Base-by-base conservation (phyloP, 1,140 invertebrate species). In the Heterodera schachtii region DNA sequence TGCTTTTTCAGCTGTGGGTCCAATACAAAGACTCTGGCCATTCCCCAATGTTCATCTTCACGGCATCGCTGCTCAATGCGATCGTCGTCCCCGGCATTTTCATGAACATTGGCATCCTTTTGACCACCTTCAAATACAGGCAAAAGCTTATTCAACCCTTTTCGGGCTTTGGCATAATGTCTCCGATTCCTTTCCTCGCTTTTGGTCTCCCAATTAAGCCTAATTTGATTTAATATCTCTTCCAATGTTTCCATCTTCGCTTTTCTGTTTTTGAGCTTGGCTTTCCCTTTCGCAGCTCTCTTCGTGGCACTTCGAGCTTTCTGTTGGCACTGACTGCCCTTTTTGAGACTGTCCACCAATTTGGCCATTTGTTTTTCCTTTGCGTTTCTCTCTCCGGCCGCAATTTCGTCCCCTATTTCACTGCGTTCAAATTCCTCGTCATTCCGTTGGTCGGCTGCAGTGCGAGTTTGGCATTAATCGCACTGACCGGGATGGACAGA, bases 401-500 rank as follows among this genome's bases (percentile, higher is more conserved):
- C 31, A 77, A 77, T 60, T 77, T 77, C 66, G 66, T 77, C 43
- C 9, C 49, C 57, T 77, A 77, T 41, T 60, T 57, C 52, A 77
- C 75, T 43, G 75, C 57, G 31, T 77, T 77, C 66, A 43, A 52
- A 43, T 77, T 57, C 21, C 52, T 64, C 5, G 75, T 43, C 8
- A 9, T 77, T 21, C 75, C 75, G 8, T 47, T 77, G 57, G 57
- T 57, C 52, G 75, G 75, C 41, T 77, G 75, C 66, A 77, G n/a
- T 43, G 57, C 75, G 52, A 77, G 75, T 77, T 31, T 31, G 31
- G 31, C 31, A 31, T 31, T 31, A 31, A 31, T 31, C 31, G 31
- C 31, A 31, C 31, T 44, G 16, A 77, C 75, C 66, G 75, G 75
- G 8, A 21, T 77, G 46, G 75, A 77, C 66, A n/a, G 75, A 77